Evolutionary conservation across 1,140 invertebrate genomes (phyloP).

Genomic region (Pseudoatta argentina): DNA sequence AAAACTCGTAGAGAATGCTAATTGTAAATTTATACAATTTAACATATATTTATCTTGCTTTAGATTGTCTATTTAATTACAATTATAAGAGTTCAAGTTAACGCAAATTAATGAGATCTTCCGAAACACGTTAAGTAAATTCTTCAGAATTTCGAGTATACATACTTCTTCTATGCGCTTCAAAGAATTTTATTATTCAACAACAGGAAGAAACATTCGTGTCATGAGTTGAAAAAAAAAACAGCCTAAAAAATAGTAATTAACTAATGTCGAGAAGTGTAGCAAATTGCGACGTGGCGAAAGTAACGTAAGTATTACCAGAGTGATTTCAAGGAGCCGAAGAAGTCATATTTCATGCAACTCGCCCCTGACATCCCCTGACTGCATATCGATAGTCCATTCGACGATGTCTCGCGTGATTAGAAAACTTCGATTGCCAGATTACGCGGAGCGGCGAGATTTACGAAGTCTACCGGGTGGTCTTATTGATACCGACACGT

Average conservation of each 20-base stretch:
- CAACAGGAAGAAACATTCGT: not conserved
- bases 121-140: conserved; percentile 15
- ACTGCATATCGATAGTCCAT: conserved; percentile 76
- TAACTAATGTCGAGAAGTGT: conserved; percentile 22
- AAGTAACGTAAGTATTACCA: conserved; percentile 28
- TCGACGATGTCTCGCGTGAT: conserved; percentile 70
- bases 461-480: conserved; percentile 55
- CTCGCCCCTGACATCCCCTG: conserved; percentile 53
- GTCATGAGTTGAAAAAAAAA: not conserved
- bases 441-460: conserved; percentile 70
- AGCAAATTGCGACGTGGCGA: not conserved
- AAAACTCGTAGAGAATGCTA: not conserved
- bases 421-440: conserved; percentile 80
- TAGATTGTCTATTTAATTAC: conserved; percentile 39
- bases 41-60: conserved; percentile 16
- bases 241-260: not conserved
- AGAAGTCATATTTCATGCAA: conserved; percentile 72
- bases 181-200: conserved; percentile 37
- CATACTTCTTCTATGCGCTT: not conserved
- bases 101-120: conserved; percentile 43
- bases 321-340: conserved; percentile 5
- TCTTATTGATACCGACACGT: conserved; percentile 60
- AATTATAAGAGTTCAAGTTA: conserved; percentile 47
- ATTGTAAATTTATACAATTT: conserved; percentile 21
- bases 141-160: not conserved